Percentiles rank a stretch among this genome's conserved stretches.
Evolutionary conservation across 2,797 vertebrate genomes (phyloP).

Genomic region (Hoplostethus mediterraneus): DNA sequence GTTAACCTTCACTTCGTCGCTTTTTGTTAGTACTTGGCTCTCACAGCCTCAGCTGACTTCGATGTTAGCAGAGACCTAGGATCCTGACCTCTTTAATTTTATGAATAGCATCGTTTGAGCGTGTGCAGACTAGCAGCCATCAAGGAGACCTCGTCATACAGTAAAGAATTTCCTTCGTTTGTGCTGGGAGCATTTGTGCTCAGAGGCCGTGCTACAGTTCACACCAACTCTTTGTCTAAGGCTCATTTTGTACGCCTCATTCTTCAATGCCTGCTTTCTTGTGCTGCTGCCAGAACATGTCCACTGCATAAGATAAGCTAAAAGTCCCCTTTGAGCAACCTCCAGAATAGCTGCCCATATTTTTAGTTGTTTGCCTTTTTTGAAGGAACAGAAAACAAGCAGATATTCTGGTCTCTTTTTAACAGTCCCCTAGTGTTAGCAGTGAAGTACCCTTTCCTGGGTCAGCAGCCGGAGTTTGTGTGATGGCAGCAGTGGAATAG

Average conservation of each 20-base stretch:
- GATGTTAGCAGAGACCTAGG: constrained; percentile 14
- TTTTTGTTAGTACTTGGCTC: constrained; percentile 27
- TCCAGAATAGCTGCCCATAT: constrained; percentile 30
- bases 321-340: constrained; percentile 37
- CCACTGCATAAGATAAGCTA: constrained; percentile 41
- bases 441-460: background rate
- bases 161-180: constrained; percentile 82
- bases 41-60: constrained; percentile 11
- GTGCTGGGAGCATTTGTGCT: constrained; percentile 62
- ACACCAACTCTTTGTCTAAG: constrained; percentile 71
- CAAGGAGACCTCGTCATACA: constrained; percentile 67
- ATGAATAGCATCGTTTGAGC: constrained; percentile 58
- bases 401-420: background rate
- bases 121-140: constrained; percentile 44
- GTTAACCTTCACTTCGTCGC: background rate
- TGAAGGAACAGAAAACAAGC: constrained; percentile 31
- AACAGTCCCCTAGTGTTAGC: constrained; percentile 1
- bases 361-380: constrained; percentile 39
- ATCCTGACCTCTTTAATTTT: constrained; percentile 33
- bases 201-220: constrained; percentile 58
- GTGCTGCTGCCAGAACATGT: constrained; percentile 61
- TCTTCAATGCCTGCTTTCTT: constrained; percentile 53
- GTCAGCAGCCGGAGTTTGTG: background rate
- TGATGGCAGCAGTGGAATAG: constrained; percentile 14
- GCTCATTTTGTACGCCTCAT: constrained; percentile 56